Conservation (phyloP, 2,888 invertebrate genomes). For the Aethes cnicana region DNA sequence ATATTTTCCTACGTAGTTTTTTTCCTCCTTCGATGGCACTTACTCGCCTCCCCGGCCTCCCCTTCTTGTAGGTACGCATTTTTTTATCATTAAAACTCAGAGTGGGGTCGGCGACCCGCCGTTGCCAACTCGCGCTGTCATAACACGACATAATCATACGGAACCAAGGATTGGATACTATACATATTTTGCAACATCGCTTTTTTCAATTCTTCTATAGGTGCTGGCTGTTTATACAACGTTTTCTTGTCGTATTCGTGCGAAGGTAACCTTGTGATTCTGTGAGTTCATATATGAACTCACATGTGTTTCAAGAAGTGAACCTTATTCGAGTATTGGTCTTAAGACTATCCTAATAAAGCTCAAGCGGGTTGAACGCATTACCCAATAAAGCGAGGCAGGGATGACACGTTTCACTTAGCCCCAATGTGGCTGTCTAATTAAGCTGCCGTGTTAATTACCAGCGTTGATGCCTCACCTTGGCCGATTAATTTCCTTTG, state of each 20-base stretch:
- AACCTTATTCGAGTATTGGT: constrained; percentile 5
- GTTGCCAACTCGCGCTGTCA: constrained; percentile 77
- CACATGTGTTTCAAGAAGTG: background rate
- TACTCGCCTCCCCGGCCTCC: constrained; percentile 71
- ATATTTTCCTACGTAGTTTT: constrained; percentile 82
- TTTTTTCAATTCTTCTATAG: constrained; percentile 36
- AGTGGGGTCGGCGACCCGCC: constrained; percentile 79
- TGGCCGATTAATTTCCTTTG: constrained; percentile 59
- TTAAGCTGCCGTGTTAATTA: constrained; percentile 75
- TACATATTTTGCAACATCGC: constrained; percentile 63
- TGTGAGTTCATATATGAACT: too few relatives aligned
- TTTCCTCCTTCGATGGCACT: constrained; percentile 81
- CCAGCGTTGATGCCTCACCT: constrained; percentile 49
- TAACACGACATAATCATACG: constrained; percentile 78
- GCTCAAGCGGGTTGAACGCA: constrained; percentile 15
- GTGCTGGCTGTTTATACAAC: too few relatives aligned
- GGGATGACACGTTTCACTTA: constrained; percentile 72
- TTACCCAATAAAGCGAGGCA: constrained; percentile 35
- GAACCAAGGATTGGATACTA: constrained; percentile 48
- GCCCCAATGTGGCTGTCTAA: constrained; percentile 60
- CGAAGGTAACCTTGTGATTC: too few relatives aligned
- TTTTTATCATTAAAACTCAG: constrained; percentile 82
- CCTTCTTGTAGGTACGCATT: constrained; percentile 64
- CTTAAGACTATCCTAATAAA: constrained; percentile 16
- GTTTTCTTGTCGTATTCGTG: too few relatives aligned